These are phyloP conservation scores for Drosophila affinis DNA, from an alignment of 2,888 invertebrate genomes.

Conservation along the genomic window DNA sequence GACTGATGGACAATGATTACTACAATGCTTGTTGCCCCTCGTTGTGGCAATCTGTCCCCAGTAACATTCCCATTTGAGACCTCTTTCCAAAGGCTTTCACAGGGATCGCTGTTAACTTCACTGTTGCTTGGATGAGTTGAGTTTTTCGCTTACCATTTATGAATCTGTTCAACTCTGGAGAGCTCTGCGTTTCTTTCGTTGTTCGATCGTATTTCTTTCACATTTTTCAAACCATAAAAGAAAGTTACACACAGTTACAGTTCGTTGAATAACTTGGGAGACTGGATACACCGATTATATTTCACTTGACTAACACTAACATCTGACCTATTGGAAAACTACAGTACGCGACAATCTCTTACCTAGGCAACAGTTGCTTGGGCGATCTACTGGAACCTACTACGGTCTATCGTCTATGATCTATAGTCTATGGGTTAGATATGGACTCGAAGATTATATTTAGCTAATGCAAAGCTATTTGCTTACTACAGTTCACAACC, in stretches of 20 bases:
- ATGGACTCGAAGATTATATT: neutral
- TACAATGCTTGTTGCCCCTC: neutral
- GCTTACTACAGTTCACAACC: slow-evolving; percentile 79
- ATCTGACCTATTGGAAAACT: neutral
- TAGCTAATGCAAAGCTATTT: neutral
- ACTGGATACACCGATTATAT: neutral
- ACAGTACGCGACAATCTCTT: neutral
- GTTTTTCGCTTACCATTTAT: slow-evolving; percentile 18
- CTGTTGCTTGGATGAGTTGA: neutral
- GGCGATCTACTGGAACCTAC: neutral
- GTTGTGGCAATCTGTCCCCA: neutral
- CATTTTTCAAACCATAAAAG: slow-evolving; percentile 11
- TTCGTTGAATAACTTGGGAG: slow-evolving; percentile 6
- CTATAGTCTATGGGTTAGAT: neutral
- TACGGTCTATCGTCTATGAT: neutral
- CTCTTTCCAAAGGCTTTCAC: too few species aligned
- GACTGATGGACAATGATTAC: neutral
- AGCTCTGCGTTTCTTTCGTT: neutral
- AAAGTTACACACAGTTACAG: neutral
- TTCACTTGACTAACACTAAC: slow-evolving; percentile 28
- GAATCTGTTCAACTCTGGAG: neutral
- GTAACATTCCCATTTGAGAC: neutral
- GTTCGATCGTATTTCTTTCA: slow-evolving; percentile 13
- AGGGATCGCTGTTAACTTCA: neutral
- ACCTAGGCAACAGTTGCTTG: neutral